Evolutionary conservation across 1,140 invertebrate species (phyloP).

Genomic region (Nixonia krombeini): DNA sequence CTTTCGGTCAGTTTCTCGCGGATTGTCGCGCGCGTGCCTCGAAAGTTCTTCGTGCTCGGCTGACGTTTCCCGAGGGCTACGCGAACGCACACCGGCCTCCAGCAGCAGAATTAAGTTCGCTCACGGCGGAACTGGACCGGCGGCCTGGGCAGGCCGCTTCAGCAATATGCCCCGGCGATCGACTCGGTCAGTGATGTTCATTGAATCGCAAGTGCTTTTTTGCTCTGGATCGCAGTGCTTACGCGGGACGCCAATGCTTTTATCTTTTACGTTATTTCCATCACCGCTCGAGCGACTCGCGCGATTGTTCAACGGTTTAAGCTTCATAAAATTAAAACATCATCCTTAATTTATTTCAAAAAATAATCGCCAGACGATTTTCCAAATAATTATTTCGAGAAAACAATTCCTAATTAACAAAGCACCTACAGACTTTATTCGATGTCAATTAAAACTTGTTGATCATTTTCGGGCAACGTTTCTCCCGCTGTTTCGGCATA

Average conservation of each 20-base stretch:
- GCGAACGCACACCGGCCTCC: conserved; percentile 3
- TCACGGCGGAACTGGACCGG: conserved; percentile 11
- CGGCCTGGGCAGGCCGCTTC: conserved; percentile 21
- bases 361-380: too few species aligned
- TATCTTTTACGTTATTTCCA: neutral
- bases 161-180: conserved; percentile 61
- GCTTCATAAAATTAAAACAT: too few species aligned
- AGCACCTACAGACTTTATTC: too few species aligned
- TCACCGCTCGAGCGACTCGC: too few species aligned
- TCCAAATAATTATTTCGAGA: too few species aligned
- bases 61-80: neutral
- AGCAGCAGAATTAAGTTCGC: conserved; percentile 25
- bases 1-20: conserved; percentile 65
- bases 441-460: too few species aligned
- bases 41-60: conserved; percentile 24
- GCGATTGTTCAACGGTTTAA: too few species aligned
- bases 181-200: conserved; percentile 53
- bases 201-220: neutral
- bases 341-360: too few species aligned
- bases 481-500: too few species aligned
- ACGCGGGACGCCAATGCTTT: neutral
- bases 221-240: conserved; percentile 1
- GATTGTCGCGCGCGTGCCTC: conserved; percentile 51
- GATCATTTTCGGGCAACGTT: too few species aligned
- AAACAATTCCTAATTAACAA: too few species aligned